A percentile compares a stretch with the other conserved stretches of the same genome.
phyloP scores from a whole-genome alignment of 1,140 invertebrate species.

The Coelopa frigida region DNA sequence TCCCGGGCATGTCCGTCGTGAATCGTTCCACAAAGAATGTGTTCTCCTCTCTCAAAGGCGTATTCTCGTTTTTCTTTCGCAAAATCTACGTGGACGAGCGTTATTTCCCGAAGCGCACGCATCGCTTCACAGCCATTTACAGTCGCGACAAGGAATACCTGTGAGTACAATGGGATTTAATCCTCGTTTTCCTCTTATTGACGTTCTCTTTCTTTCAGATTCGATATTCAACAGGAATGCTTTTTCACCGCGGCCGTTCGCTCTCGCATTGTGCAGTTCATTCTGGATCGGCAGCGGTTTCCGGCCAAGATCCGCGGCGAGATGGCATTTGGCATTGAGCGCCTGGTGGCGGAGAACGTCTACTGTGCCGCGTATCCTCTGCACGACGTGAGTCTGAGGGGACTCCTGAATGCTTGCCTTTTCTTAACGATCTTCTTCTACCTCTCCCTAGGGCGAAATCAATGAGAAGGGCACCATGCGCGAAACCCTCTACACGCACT shows the following conservation, averaged over 20 bases:
- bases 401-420: not conserved
- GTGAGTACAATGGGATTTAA: slow-evolving; percentile 52
- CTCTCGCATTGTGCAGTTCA: slow-evolving; percentile 85
- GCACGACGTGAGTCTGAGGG: slow-evolving; percentile 66
- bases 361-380: slow-evolving; percentile 84
- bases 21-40: slow-evolving; percentile 55
- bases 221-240: slow-evolving; percentile 68
- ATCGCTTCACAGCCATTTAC: slow-evolving; percentile 74
- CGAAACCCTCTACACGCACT: slow-evolving; percentile 74
- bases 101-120: slow-evolving; percentile 62
- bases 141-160: slow-evolving; percentile 80
- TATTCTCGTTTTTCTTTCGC: slow-evolving; percentile 53
- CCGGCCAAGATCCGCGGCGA: slow-evolving; percentile 55
- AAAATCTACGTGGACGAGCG: slow-evolving; percentile 57
- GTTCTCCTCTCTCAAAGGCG: slow-evolving; percentile 53
- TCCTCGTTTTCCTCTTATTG: too few relatives aligned
- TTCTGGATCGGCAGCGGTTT: slow-evolving; percentile 81
- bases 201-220: slow-evolving; percentile 51
- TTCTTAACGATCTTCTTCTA: not conserved
- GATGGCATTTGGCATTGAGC: slow-evolving; percentile 77
- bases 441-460: slow-evolving; percentile 57
- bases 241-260: slow-evolving; percentile 83
- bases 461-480: slow-evolving; percentile 60
- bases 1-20: slow-evolving; percentile 54
- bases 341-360: slow-evolving; percentile 66